Evolutionary conservation across 1,140 invertebrate genomes (phyloP).

Genomic region (Ceratosolen fusciceps): DNA sequence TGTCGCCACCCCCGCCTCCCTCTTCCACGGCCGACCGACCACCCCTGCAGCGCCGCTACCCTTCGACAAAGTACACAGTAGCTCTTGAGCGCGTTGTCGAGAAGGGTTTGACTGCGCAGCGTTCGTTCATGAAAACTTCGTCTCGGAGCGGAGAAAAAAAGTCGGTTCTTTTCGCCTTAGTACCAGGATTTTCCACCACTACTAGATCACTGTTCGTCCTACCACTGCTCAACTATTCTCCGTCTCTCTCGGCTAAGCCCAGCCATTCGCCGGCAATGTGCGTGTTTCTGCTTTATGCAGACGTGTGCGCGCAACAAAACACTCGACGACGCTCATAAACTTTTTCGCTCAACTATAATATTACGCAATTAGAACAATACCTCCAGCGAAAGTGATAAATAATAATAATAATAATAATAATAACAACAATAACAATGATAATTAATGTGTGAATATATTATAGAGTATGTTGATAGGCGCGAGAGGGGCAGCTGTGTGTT

Average conservation of each 20-base stretch:
- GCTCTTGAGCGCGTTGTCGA: constrained; percentile 65
- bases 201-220: neutral
- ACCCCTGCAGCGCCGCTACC: constrained; percentile 61
- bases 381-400: too few relatives aligned
- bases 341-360: neutral
- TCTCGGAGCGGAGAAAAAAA: constrained; percentile 7
- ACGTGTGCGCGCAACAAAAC: constrained; percentile 10
- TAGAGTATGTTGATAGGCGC: neutral
- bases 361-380: neutral
- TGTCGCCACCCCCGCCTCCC: constrained; percentile 13
- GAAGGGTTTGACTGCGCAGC: constrained; percentile 60
- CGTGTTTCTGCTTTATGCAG: constrained; percentile 18
- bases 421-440: neutral
- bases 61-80: constrained; percentile 70
- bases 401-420: too few relatives aligned
- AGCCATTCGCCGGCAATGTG: constrained; percentile 14
- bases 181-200: constrained; percentile 33
- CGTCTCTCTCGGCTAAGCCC: neutral
- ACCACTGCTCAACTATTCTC: neutral
- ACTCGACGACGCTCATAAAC: neutral
- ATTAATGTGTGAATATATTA: constrained; percentile 12
- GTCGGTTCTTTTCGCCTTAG: constrained; percentile 29
- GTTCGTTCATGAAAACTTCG: neutral
- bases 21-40: constrained; percentile 53
- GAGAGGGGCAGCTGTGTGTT: neutral